These are phyloP conservation scores for Geodia barretti DNA, from an alignment of 37 sponge, comb jelly and placozoan species.

Conservation along the genomic window DNA sequence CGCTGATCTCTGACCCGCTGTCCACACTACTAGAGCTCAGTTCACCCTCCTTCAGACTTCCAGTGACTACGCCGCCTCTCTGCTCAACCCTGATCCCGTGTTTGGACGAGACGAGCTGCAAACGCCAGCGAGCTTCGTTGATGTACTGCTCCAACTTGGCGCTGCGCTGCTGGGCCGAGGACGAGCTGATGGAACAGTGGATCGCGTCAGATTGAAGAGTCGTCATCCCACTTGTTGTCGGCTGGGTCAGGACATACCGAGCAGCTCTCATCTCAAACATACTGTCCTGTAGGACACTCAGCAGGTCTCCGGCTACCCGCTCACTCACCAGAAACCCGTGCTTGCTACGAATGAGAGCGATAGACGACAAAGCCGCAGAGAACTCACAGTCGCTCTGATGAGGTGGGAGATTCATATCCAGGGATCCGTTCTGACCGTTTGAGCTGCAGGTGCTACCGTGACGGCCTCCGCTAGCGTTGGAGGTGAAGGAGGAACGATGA, in stretches of 20 bases:
- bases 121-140: slow-evolving; percentile 91
- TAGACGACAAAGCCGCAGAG: slow-evolving; percentile 3
- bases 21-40: slow-evolving; percentile 26
- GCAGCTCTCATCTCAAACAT: slow-evolving; percentile 55
- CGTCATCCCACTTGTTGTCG: not conserved
- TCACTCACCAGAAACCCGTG: slow-evolving; percentile 59
- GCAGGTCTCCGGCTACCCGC: slow-evolving; percentile 36
- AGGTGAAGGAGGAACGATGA: no score
- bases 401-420: not conserved
- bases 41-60: not conserved
- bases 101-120: slow-evolving; percentile 77
- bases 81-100: not conserved
- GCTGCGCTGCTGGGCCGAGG: slow-evolving; percentile 62
- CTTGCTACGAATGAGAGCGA: slow-evolving; percentile 40
- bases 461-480: no score
- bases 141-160: slow-evolving; percentile 76
- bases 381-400: not conserved
- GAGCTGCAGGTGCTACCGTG: not conserved
- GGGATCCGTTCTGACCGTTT: not conserved
- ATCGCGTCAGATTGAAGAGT: slow-evolving; percentile 11
- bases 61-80: not conserved
- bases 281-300: slow-evolving; percentile 69
- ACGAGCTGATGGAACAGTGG: slow-evolving; percentile 41
- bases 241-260: slow-evolving; percentile 33
- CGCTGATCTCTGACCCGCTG: slow-evolving; percentile 25